Conservation (phyloP, 2,797 vertebrate species). For the Acanthis flammea region DNA sequence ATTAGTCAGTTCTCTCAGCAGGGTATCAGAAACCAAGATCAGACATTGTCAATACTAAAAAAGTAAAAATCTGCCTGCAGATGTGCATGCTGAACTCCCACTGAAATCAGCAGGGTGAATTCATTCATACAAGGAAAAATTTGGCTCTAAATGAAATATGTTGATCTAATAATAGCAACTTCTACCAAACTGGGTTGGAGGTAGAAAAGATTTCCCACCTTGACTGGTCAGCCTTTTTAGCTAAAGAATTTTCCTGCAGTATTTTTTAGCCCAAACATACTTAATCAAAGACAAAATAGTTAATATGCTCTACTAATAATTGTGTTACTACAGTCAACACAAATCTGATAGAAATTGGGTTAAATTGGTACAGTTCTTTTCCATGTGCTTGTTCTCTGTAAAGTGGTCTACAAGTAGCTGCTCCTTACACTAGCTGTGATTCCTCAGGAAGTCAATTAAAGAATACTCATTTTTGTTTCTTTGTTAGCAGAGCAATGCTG, state of each 20-base stretch:
- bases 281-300: not conserved
- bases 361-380: not conserved
- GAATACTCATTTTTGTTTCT: not conserved
- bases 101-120: conserved; percentile 33
- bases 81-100: conserved; percentile 2
- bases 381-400: not conserved
- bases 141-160: conserved; percentile 8
- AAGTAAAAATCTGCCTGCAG: conserved; percentile 32
- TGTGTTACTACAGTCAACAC: not conserved
- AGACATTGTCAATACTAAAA: conserved; percentile 51
- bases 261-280: not conserved
- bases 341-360: not conserved
- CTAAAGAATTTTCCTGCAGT: not conserved
- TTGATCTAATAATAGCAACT: conserved; percentile 31
- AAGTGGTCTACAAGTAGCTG: not conserved
- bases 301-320: not conserved
- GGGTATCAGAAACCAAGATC: conserved; percentile 29
- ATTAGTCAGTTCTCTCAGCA: conserved; percentile 43
- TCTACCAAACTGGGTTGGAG: not conserved
- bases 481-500: not conserved
- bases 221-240: not conserved
- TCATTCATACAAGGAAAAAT: not conserved
- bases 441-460: not conserved
- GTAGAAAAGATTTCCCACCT: not conserved
- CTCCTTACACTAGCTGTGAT: not conserved